Evolutionary conservation across 2,888 invertebrate species (phyloP), one percentile per base, ranked within the genome.

Genomic region (Helobdella robusta): DNA sequence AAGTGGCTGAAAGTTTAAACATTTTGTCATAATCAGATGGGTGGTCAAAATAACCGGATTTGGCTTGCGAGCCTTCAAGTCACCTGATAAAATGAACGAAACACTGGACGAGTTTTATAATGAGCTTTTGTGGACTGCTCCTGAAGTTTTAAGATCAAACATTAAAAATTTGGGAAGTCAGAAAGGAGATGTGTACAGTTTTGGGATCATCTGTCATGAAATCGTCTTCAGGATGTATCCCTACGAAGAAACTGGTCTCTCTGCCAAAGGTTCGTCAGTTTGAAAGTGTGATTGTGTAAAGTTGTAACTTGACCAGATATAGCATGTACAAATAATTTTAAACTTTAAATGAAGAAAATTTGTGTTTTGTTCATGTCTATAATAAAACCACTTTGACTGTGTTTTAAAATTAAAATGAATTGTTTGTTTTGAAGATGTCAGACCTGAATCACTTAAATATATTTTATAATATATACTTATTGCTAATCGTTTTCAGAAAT

Each of bases 181-280:
- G 67, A 64, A 54, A 23, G 67, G 60, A 36, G 67, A 67, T 32
- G 67, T 65, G 20, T 67, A 59, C 34, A 58, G 62, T n/a, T 67
- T 64, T 36, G 54, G 64, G 6, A 61, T 67, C 34, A 64, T 67
- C 30, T 28, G 30, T 11, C 32, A 56, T 56, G 56, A 56, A 30
- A 56, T 56, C 2, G 8, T 52, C 20, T 67, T 40, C 54, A 67
- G 32, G 59, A 61, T 48, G 20, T 67, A n/a, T 20, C 60, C 56
- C 2, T 60, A 20, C 30, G 54, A 2, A 30, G 18, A 36, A n/a
- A 5, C 50, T 25, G 28, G 25, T 3, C 40, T 64, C 15, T 0
- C 35, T 36, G 5, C 18, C 40, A 36, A 56, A 25, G 64, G 64
- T 64, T 3, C 18, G n/a, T n/a, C n/a, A n/a, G n/a, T n/a, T n/a